Base-by-base conservation (phyloP, 2,113 vertebrate species). In the Syrmaticus mikado region DNA sequence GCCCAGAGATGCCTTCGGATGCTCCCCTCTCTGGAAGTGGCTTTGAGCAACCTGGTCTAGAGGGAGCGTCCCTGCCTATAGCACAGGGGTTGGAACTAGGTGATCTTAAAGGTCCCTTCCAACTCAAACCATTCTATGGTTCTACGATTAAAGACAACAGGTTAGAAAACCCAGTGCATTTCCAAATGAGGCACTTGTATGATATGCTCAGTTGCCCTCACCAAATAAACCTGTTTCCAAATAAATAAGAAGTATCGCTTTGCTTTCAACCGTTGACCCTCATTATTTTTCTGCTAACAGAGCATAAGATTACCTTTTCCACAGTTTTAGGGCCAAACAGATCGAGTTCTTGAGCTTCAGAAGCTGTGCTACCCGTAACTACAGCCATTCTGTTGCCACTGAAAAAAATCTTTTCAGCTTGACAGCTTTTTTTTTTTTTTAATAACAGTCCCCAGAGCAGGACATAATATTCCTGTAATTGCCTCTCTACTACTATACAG, bases 361-460 rank as follows among this genome's bases (percentile, higher is more conserved):
- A 77, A 76, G 24, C 77, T 52, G 78, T 14, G 8, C 55, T 36
- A 62, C 17, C 7, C 38, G 91, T 27, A 79, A 20, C n/a, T 79
- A 34, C 7, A 66, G 40, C 20, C 24, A 32, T 77, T 87, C 28
- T 57, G 13, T 2, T 20, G 27, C 40, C 68, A 15, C 24, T 61
- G 38, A 5, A 30, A 36, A 41, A 6, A n/a, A 36, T 55, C 53
- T 36, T 65, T 85, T 27, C 65, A 75, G 38, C 25, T 60, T 65
- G 50, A 27, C 57, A 85, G 34, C 4, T 74, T n/a, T 52, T 25
- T 25, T 22, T 94, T 93, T 83, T 64, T 38, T 38, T 38, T 10
- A 81, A 92, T 57, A 93, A 58, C 46, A 94, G 41, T 25, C 7
- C 87, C 53, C 46, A 90, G 68, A 94, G 92, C 60, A 91, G 36